A percentile compares a stretch with the other conserved stretches of the same genome.
These are phyloP conservation scores for Alligator mississippiensis DNA, from an alignment of 2,113 vertebrate genomes.

Conservation along the genomic window DNA sequence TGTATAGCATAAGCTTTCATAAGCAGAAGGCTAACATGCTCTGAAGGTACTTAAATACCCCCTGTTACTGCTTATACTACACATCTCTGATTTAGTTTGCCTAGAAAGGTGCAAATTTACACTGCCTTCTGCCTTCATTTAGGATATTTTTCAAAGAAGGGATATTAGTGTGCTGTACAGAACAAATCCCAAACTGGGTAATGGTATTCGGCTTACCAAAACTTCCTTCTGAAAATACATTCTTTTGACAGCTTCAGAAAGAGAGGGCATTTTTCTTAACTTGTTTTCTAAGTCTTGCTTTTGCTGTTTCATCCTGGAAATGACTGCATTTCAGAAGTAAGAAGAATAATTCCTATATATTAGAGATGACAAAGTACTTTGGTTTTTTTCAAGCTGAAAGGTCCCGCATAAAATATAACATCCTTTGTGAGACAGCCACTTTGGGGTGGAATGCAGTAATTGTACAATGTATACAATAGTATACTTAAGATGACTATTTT, in stretches of 20 bases:
- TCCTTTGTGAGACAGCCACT: not conserved
- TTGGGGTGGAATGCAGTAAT: not conserved
- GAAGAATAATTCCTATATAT: not conserved
- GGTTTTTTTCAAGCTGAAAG: not conserved
- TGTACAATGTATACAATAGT: not conserved
- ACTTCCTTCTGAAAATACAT: not conserved
- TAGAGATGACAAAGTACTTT: not conserved
- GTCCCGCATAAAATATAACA: not conserved
- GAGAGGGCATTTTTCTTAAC: not conserved
- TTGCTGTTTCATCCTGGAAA: not conserved
- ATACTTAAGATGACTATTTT: not conserved
- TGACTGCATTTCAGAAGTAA: not conserved
- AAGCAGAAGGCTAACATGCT: no score
- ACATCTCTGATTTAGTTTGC: no score
- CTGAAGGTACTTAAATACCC: no score
- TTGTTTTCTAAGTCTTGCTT: not conserved
- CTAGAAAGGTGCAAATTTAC: no score
- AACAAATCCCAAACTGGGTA: constrained; percentile 1
- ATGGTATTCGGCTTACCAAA: not conserved
- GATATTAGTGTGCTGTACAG: not conserved
- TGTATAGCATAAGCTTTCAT: no score
- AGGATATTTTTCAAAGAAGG: not conserved
- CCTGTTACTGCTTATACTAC: no score
- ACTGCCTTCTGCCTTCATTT: not conserved
- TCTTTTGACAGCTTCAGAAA: not conserved